These are phyloP conservation scores for Drosophila colorata DNA, from an alignment of 2,888 invertebrate species.

Conservation along the genomic window DNA sequence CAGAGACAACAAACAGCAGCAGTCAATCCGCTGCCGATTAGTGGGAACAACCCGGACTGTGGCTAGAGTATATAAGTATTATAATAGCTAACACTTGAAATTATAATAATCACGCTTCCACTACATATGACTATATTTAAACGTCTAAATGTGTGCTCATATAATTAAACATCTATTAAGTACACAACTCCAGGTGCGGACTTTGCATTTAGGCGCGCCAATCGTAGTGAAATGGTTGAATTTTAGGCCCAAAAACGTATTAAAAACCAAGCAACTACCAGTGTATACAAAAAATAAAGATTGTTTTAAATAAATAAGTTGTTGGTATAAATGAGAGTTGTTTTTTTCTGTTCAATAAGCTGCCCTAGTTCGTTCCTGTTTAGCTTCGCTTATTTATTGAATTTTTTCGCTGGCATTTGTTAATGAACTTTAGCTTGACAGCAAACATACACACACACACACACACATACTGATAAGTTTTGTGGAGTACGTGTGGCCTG, in stretches of 20 bases:
- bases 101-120: not conserved
- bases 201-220: not conserved
- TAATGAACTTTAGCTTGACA: constrained; percentile 55
- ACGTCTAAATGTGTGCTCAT: not conserved
- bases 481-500: not conserved
- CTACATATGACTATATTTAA: not conserved
- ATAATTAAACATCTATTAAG: not conserved
- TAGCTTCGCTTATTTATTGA: constrained; percentile 14
- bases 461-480: constrained; percentile 13
- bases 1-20: constrained; percentile 8
- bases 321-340: too few relatives aligned
- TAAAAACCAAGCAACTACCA: not conserved
- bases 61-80: constrained; percentile 29
- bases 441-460: constrained; percentile 7
- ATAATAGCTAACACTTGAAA: not conserved
- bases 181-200: constrained; percentile 10
- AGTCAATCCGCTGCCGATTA: not conserved
- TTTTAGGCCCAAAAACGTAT: not conserved
- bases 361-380: constrained; percentile 1
- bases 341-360: too few relatives aligned
- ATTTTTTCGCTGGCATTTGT: constrained; percentile 52
- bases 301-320: too few relatives aligned
- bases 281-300: not conserved
- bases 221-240: not conserved
- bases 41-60: constrained; percentile 14